Base-by-base conservation (phyloP, 2,797 vertebrate genomes). In the Naso thynnoides region DNA sequence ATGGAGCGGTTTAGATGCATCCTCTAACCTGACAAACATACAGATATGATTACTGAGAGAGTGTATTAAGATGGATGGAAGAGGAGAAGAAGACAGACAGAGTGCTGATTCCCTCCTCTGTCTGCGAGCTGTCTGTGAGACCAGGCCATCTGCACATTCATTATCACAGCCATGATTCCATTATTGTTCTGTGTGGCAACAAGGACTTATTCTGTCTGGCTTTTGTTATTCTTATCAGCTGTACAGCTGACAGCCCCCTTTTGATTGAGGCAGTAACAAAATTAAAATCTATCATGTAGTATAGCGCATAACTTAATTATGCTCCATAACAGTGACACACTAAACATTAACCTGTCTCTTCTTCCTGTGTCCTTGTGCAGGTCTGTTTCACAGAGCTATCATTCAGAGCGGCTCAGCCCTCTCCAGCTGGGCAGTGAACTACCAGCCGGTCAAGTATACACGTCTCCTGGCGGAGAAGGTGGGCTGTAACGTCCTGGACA, bases 361-460 rank as follows among this genome's bases (percentile, higher is more conserved):
- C 69, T 59, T 58, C 59, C 63, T 74, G 72, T 87, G 90, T 83
- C 89, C 84, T 89, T 74, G 42, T 86, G 47, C 89, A 99, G 98
- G 98, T 89, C 95, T 99, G 58, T 99, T 99, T 93, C 98, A 99
- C 92, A 94, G 98, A 89, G 98, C 98, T 85, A 97, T 99, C 92
- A 99, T 99, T 91, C 98, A 99, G 90, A 99, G 98, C 0, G 98
- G 98, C 31, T 99, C 98, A 0, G 98, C 98, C 0, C 95, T 99
- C 61, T 99, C 98, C 89, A 99, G 98, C 93, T 99, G 98, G 98
- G 98, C 98, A 0, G 98, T 99, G 83, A 99, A 99, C 94, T 99
- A 99, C 93, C 98, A 99, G 87, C 98, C 98, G 0, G 97, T 98
- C 83, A 99, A 99, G 88, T 99, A 99, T 70, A 98, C 98, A 3